Evolutionary conservation across 2,888 invertebrate genomes (phyloP).

Genomic region (Periphyllus acericola): DNA sequence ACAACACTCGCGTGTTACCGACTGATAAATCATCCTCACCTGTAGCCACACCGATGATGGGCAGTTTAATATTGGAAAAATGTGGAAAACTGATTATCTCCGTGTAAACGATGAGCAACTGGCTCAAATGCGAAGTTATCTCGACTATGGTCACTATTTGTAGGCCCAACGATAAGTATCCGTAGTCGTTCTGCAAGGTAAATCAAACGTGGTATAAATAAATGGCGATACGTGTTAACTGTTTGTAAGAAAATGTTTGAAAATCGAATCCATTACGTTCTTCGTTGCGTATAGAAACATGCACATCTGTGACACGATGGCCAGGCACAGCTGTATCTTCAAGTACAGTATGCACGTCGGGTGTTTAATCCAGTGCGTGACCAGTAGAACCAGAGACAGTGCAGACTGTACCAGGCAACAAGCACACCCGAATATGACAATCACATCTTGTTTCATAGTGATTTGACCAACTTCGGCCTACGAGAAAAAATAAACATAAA

Average conservation of each 20-base stretch:
- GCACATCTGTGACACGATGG: conserved; percentile 78
- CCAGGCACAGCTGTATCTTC: conserved; percentile 77
- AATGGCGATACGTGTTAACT: not conserved
- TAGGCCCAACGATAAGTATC: conserved; percentile 73
- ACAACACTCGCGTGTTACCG: not conserved
- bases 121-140: conserved; percentile 78
- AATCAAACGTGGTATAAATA: not conserved
- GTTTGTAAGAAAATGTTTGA: not conserved
- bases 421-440: conserved; percentile 71
- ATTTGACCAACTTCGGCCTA: conserved; percentile 34
- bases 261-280: conserved; percentile 31
- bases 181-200: conserved; percentile 71
- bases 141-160: conserved; percentile 76
- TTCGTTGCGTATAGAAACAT: conserved; percentile 69
- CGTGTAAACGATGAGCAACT: conserved; percentile 77
- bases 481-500: not conserved
- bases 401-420: conserved; percentile 70
- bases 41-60: conserved; percentile 76
- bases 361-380: conserved; percentile 70
- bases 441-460: conserved; percentile 64
- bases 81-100: conserved; percentile 74
- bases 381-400: conserved; percentile 69
- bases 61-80: conserved; percentile 71
- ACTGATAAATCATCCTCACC: conserved; percentile 67
- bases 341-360: conserved; percentile 74